Percentiles rank a stretch among this genome's conserved stretches.
Evolutionary conservation across 2,888 invertebrate species (phyloP).

Genomic region (Nysson spinosus): DNA sequence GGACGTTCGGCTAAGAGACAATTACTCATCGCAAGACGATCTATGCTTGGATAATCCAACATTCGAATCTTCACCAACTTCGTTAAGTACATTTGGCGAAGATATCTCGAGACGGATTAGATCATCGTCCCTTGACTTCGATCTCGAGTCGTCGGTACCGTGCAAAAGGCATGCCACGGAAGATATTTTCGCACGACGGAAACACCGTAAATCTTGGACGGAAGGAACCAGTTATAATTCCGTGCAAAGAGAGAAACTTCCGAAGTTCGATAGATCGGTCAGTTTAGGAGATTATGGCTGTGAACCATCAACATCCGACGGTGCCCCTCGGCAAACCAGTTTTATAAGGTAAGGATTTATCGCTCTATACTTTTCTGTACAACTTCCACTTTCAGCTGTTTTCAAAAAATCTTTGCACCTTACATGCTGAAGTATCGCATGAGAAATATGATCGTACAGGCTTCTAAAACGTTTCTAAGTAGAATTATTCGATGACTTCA

Average conservation of each 20-base stretch:
- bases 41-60: constrained; percentile 18
- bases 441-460: too few species aligned
- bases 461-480: too few species aligned
- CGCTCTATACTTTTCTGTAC: neutral
- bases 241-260: too few species aligned
- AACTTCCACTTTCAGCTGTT: neutral
- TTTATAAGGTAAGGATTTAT: constrained; percentile 37
- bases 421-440: too few species aligned
- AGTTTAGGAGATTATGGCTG: constrained; percentile 40
- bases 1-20: too few species aligned
- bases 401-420: neutral
- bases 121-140: constrained; percentile 20
- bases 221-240: constrained; percentile 37
- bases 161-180: constrained; percentile 39
- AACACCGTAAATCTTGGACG: constrained; percentile 56
- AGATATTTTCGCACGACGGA: constrained; percentile 24
- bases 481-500: too few species aligned
- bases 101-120: neutral
- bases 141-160: constrained; percentile 23
- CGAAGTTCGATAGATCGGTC: constrained; percentile 41
- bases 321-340: constrained; percentile 11
- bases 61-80: constrained; percentile 27
- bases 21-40: too few species aligned
- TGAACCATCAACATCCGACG: constrained; percentile 23
- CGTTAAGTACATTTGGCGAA: constrained; percentile 1